Conservation (phyloP, 1,140 invertebrate genomes). For the Aporrectodea caliginosa region DNA sequence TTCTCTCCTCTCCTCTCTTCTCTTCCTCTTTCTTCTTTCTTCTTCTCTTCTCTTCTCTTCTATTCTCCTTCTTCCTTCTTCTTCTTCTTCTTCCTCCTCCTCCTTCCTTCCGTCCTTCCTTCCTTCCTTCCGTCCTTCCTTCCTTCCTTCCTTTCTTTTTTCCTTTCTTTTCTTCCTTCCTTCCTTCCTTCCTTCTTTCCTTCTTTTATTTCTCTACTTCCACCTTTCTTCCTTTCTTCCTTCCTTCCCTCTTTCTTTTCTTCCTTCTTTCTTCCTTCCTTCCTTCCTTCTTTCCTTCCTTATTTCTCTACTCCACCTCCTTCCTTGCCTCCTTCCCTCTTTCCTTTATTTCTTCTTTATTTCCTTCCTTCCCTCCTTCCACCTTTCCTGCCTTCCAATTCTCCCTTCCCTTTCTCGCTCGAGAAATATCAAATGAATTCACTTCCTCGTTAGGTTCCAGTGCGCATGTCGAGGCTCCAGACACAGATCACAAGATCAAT, state of each 20-base stretch:
- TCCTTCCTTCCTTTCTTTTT: background rate
- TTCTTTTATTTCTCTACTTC: background rate
- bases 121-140: background rate
- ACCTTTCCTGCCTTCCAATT: no score
- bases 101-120: no score
- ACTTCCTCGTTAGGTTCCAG: no score
- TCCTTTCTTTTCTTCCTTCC: background rate
- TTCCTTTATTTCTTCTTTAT: no score
- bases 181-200: background rate
- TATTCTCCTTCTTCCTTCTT: no score
- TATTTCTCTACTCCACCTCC: background rate
- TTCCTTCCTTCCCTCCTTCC: no score
- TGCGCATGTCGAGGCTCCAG: no score
- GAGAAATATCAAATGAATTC: no score
- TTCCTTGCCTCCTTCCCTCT: no score
- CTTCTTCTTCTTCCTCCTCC: no score
- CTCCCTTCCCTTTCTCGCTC: no score
- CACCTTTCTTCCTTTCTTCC: background rate
- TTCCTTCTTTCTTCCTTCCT: background rate
- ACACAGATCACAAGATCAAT: no score
- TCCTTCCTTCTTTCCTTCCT: background rate
- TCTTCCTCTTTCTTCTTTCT: background rate
- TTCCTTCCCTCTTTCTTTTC: background rate
- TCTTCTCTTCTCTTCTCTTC: background rate
- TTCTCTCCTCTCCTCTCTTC: background rate